These are phyloP conservation scores for Drosophila kanekoi DNA, from an alignment of 2,888 invertebrate genomes.

Conservation along the genomic window DNA sequence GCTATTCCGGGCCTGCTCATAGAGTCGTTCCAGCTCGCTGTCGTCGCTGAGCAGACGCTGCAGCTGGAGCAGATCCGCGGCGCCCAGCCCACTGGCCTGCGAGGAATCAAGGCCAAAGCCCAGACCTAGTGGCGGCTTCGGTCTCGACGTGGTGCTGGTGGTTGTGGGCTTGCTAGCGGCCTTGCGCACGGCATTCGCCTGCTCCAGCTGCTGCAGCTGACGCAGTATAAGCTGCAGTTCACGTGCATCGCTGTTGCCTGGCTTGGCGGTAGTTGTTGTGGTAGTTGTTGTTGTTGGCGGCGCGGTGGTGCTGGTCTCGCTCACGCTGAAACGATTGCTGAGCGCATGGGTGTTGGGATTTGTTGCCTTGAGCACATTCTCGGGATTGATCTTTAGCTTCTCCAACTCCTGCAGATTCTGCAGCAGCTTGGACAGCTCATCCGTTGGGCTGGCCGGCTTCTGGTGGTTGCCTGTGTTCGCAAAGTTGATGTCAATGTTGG, in stretches of 20 bases:
- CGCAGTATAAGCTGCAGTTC: constrained; percentile 73
- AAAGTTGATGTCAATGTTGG: constrained; percentile 80
- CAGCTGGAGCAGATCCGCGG: constrained; percentile 85
- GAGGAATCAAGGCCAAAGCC: constrained; percentile 16
- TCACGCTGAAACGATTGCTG: constrained; percentile 67
- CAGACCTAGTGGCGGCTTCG: constrained; percentile 12
- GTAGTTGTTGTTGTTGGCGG: constrained; percentile 19
- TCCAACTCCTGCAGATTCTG: constrained; percentile 85
- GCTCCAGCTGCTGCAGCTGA: constrained; percentile 73
- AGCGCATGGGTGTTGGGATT: constrained; percentile 40
- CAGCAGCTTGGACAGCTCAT: constrained; percentile 85
- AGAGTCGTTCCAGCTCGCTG: constrained; percentile 79
- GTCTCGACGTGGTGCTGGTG: constrained; percentile 16
- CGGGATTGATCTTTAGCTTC: constrained; percentile 79
- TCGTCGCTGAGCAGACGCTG: constrained; percentile 86
- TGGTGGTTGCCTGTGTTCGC: constrained; percentile 75
- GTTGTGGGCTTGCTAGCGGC: constrained; percentile 12
- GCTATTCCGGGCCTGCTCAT: constrained; percentile 78
- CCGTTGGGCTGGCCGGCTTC: constrained; percentile 43
- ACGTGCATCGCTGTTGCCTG: constrained; percentile 45
- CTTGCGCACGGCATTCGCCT: constrained; percentile 51
- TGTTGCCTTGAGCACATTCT: constrained; percentile 69
- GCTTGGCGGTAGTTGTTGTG: constrained; percentile 32
- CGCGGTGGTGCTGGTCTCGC: constrained; percentile 23
- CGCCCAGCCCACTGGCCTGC: constrained; percentile 26